A percentile compares a stretch with the other conserved stretches of the same genome.
Conservation (phyloP, 2,113 vertebrate species). For the Charadrius vociferus region DNA sequence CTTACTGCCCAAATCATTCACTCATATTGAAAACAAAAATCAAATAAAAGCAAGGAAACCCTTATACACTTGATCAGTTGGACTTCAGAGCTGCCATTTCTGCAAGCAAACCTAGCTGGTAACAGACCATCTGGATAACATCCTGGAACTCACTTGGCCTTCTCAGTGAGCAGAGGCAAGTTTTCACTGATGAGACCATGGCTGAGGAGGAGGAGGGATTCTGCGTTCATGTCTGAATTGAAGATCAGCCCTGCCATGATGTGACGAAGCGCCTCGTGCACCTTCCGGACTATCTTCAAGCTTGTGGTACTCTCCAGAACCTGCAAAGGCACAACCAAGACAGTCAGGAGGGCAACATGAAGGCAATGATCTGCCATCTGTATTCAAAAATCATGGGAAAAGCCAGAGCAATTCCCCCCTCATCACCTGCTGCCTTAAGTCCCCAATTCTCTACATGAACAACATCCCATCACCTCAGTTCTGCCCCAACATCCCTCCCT, state of each 20-base stretch:
- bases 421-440: neutral
- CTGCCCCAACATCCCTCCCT: neutral
- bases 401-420: neutral
- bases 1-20: neutral
- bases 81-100: neutral
- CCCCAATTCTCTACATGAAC: neutral
- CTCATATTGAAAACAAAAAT: neutral
- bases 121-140: neutral
- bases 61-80: neutral
- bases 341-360: neutral
- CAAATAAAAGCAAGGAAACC: neutral
- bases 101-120: neutral
- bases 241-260: constrained; percentile 86
- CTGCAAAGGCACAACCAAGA: constrained; percentile 67
- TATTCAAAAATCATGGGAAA: neutral
- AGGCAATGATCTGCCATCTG: neutral
- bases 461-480: neutral
- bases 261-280: constrained; percentile 85
- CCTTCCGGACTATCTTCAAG: constrained; percentile 88
- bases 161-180: constrained; percentile 89
- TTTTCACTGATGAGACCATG: constrained; percentile 93
- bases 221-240: constrained; percentile 84
- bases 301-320: constrained; percentile 87
- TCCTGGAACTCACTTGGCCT: constrained; percentile 83
- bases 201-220: constrained; percentile 88